Conservation (phyloP, 2,113 vertebrate genomes). For the Phrynosoma blainvillii region DNA sequence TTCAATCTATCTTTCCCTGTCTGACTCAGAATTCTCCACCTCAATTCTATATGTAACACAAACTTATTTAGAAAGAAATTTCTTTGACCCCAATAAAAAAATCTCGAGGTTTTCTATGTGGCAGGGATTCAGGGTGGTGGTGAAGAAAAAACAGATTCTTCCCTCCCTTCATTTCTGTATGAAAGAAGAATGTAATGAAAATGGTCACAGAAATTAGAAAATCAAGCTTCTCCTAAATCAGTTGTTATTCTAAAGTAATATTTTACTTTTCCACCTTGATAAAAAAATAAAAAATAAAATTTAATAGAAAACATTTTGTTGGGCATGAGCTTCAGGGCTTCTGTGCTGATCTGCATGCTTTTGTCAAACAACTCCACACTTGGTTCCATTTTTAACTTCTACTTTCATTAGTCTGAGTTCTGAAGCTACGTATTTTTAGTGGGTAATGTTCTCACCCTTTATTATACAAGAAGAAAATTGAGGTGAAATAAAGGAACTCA, state of each 20-base stretch:
- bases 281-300: slow-evolving; percentile 4
- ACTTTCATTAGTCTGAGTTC: slow-evolving; percentile 45
- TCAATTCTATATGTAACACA: background rate
- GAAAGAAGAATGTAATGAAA: slow-evolving; percentile 18
- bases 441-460: slow-evolving; percentile 47
- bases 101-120: background rate
- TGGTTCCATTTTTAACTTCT: slow-evolving; percentile 57
- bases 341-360: background rate
- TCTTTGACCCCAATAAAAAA: slow-evolving; percentile 27
- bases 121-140: no score
- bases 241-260: no score
- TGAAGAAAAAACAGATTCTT: slow-evolving; percentile 19
- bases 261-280: background rate
- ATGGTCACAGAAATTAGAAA: slow-evolving; percentile 10
- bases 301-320: slow-evolving; percentile 28
- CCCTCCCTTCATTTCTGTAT: slow-evolving; percentile 17
- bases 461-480: slow-evolving; percentile 44
- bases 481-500: slow-evolving; percentile 43
- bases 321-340: slow-evolving; percentile 2
- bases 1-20: slow-evolving; percentile 9
- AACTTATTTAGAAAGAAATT: background rate
- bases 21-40: slow-evolving; percentile 7
- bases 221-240: background rate
- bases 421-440: slow-evolving; percentile 42
- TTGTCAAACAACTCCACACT: slow-evolving; percentile 46